Percentiles rank a stretch among this genome's conserved stretches.
These are phyloP conservation scores for Eidolon helvum DNA, from an alignment of 2,113 vertebrate genomes.

Conservation along the genomic window DNA sequence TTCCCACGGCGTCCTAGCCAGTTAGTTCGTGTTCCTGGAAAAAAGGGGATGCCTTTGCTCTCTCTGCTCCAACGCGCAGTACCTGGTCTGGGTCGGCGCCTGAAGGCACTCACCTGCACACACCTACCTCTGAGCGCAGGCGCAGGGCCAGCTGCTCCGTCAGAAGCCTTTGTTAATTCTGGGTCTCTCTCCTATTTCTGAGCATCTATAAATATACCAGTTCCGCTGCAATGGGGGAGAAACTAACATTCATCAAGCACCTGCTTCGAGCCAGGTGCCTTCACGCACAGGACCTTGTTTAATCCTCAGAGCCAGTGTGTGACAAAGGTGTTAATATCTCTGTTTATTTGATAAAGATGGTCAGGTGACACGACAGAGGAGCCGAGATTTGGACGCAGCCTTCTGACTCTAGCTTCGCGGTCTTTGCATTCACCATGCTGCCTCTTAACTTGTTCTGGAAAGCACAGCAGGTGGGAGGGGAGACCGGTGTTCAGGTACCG, in stretches of 20 bases:
- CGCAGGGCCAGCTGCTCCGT: not conserved
- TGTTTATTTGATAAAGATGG: not conserved
- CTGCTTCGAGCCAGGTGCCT: slow-evolving; percentile 59
- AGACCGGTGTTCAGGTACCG: not conserved
- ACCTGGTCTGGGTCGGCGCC: slow-evolving; percentile 39
- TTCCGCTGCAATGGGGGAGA: not conserved
- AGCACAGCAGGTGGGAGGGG: not conserved
- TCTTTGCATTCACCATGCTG: rapidly evolving
- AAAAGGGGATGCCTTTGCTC: not conserved
- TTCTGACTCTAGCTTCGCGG: not conserved
- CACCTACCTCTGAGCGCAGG: slow-evolving; percentile 1
- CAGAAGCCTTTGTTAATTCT: slow-evolving; percentile 35
- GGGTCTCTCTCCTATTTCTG: slow-evolving; percentile 34
- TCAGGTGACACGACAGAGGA: not conserved
- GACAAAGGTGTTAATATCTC: not conserved
- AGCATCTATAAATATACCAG: slow-evolving; percentile 25
- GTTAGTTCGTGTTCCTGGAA: slow-evolving; percentile 11
- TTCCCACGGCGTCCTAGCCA: not conserved
- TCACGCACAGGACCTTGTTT: not conserved
- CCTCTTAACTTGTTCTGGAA: not conserved
- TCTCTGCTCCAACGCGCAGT: not conserved
- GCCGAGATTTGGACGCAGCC: not conserved
- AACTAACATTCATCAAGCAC: not conserved
- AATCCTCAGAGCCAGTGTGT: not conserved
- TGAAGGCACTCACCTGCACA: slow-evolving; percentile 73